These are phyloP conservation scores for Melopsittacus undulatus DNA, from an alignment of 2,797 vertebrate genomes.

Conservation along the genomic window DNA sequence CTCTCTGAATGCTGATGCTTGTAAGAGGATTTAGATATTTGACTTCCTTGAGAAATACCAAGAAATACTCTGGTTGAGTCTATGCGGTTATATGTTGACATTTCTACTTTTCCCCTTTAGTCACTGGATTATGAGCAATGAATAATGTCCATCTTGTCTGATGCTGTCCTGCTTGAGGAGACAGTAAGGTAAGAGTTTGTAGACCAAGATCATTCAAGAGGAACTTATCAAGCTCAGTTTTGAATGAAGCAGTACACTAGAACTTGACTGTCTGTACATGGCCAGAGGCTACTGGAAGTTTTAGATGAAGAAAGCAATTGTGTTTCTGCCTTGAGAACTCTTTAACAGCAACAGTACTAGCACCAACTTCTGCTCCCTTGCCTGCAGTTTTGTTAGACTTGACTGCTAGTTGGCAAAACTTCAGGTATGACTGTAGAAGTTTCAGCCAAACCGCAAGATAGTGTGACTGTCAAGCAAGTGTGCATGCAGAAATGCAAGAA, in stretches of 20 bases:
- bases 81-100: not conserved
- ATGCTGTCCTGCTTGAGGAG: not conserved
- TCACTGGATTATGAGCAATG: not conserved
- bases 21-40: not conserved
- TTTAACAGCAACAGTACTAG: not conserved
- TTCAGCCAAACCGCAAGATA: not conserved
- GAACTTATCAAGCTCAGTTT: not conserved
- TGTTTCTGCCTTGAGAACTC: not conserved
- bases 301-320: not conserved
- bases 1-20: not conserved
- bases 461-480: accelerated
- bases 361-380: not conserved
- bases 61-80: not conserved
- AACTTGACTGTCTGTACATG: not conserved
- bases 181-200: not conserved
- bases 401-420: not conserved
- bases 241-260: not conserved
- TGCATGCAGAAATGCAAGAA: not conserved
- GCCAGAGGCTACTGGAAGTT: not conserved
- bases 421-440: not conserved
- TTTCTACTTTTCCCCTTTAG: not conserved
- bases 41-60: not conserved
- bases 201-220: not conserved
- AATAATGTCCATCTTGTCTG: not conserved
- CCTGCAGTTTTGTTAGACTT: not conserved